Evolutionary conservation across 2,888 invertebrate genomes (phyloP), one percentile per base, ranked within the genome.

Genomic region (Ophion obscuratus): DNA sequence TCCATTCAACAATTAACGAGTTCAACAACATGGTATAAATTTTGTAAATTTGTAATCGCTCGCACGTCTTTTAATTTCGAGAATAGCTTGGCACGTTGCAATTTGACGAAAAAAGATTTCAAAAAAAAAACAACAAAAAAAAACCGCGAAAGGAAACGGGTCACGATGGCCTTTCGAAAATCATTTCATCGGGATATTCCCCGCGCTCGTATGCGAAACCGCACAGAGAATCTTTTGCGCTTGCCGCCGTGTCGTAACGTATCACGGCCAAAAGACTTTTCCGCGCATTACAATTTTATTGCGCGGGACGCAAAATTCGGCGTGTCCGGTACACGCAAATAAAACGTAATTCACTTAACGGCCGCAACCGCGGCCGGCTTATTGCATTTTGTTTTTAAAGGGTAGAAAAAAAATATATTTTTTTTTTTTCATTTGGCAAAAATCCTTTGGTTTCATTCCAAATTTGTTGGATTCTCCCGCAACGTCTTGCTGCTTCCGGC

Each of bases 381-480:
- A 73, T 76, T 59, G n/a, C 64, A 27, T 57, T 73, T 67, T 66
- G 67, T 53, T n/a, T 44, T 24, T 40, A 7, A 40, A 40, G 9
- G 9, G 9, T 9, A 40, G 9, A 40, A 40, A 40, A 40, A 40
- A 9, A 40, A 40, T 47, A n/a, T n/a, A n/a, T 7, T 44, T 66
- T 74, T 40, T 67, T 40, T 27, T 44, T 27, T 73, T 68, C 4
- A 61, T 75, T 82, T 83, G 75, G 77, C 70, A 82, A 73, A 81
- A 81, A 81, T 86, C 81, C 83, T 87, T 87, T 85, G 85, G 87
- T 87, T 88, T 86, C 84, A 78, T 88, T 89, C 86, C 85, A 85
- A 85, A 82, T 80, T 79, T 76, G 71, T 40, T 73, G 73, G 47
- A 87, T 83, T 83, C 70, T 78, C 66, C 62, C 53, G 40, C 73